These are phyloP conservation scores for Nyctalus aviator DNA, from an alignment of 2,797 vertebrate species.

Conservation along the genomic window DNA sequence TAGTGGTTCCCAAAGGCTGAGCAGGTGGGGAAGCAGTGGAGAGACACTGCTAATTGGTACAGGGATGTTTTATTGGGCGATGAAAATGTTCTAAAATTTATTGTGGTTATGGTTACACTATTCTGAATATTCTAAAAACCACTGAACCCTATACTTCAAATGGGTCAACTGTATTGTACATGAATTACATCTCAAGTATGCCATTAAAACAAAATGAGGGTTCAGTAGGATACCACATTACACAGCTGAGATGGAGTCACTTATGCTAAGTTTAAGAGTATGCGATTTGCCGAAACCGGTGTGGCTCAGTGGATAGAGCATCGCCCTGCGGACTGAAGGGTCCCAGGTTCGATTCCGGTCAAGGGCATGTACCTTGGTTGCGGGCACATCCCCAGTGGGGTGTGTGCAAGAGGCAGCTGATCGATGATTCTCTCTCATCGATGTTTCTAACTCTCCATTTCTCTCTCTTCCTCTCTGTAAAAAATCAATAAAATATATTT, in stretches of 20 bases:
- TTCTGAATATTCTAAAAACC: not conserved
- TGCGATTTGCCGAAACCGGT: not conserved
- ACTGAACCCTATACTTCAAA: not conserved
- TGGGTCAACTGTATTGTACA: not conserved
- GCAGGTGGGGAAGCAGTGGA: not conserved
- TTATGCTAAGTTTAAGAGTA: not conserved
- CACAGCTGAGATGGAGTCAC: not conserved
- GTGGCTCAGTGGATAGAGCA: too few species aligned
- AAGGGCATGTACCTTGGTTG: too few species aligned
- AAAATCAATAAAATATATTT: too few species aligned
- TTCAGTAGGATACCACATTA: not conserved
- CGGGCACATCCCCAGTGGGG: too few species aligned
- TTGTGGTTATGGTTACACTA: not conserved
- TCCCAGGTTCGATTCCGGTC: too few species aligned
- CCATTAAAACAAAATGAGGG: not conserved
- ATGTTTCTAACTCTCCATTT: too few species aligned
- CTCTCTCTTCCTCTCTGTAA: too few species aligned
- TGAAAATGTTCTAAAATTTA: not conserved
- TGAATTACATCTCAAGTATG: not conserved
- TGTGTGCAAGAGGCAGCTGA: too few species aligned
- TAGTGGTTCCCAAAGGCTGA: not conserved
- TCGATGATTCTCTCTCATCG: too few species aligned
- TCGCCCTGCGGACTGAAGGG: too few species aligned
- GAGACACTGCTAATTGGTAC: not conserved
- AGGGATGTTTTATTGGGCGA: not conserved